Evolutionary conservation across 2,797 vertebrate species (phyloP).

Genomic region (Melanotaenia parkinsoni): DNA sequence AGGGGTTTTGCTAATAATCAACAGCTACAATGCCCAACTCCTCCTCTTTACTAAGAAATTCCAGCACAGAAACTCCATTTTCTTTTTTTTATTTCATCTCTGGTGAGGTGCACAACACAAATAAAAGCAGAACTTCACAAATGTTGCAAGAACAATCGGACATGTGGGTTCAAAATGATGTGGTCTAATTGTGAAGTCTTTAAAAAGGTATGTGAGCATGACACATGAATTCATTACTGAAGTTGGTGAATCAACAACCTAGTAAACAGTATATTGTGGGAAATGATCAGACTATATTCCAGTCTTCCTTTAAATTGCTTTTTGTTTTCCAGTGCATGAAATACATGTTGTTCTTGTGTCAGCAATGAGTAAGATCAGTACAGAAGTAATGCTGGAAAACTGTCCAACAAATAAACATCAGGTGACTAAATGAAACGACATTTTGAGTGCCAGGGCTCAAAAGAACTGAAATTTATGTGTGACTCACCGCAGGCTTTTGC

Average conservation of each 20-base stretch:
- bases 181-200: too few relatives aligned
- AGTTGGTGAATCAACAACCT: too few relatives aligned
- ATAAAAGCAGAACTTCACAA: constrained; percentile 28
- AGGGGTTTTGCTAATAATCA: too few relatives aligned
- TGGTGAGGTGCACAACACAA: neutral
- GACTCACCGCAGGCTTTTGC: constrained; percentile 92
- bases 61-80: too few relatives aligned
- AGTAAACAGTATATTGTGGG: too few relatives aligned
- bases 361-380: neutral
- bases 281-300: neutral
- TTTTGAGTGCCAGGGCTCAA: neutral
- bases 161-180: neutral
- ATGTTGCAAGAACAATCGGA: neutral
- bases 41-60: too few relatives aligned
- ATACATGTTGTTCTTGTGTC: neutral
- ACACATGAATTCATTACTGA: too few relatives aligned
- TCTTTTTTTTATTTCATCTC: neutral
- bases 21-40: too few relatives aligned
- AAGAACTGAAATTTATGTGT: constrained; percentile 18
- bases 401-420: neutral
- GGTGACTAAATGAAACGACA: neutral
- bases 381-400: neutral
- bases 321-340: neutral
- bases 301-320: neutral
- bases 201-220: neutral